Conservation (phyloP, 2,888 invertebrate genomes). For the Monopis laevigella region DNA sequence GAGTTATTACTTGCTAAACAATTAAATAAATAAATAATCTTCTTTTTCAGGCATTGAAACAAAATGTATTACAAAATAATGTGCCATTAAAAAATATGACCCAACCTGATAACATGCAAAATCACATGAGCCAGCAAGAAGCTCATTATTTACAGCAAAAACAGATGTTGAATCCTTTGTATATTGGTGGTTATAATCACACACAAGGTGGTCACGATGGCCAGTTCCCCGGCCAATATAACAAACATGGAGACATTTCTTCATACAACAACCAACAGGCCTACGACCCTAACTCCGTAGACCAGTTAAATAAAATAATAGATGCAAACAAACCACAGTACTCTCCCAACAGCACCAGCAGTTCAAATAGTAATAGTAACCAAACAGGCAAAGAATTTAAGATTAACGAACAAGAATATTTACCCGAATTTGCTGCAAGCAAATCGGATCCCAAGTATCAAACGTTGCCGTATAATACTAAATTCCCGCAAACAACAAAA, state of each 20-base stretch:
- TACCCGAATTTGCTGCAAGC: slow-evolving; percentile 77
- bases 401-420: slow-evolving; percentile 63
- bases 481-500: slow-evolving; percentile 73
- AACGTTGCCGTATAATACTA: slow-evolving; percentile 89
- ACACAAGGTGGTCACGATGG: slow-evolving; percentile 40
- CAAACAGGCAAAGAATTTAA: slow-evolving; percentile 57
- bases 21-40: too few species aligned
- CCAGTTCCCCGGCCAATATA: slow-evolving; percentile 50
- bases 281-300: slow-evolving; percentile 56
- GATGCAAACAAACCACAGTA: slow-evolving; percentile 64
- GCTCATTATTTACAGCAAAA: slow-evolving; percentile 64
- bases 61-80: slow-evolving; percentile 58
- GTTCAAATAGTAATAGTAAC: slow-evolving; percentile 58
- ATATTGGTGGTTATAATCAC: slow-evolving; percentile 49
- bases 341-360: slow-evolving; percentile 66
- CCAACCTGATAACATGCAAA: slow-evolving; percentile 56
- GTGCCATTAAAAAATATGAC: slow-evolving; percentile 64
- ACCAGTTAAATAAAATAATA: slow-evolving; percentile 56
- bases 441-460: slow-evolving; percentile 93
- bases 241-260: slow-evolving; percentile 38
- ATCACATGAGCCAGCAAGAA: slow-evolving; percentile 56
- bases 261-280: slow-evolving; percentile 53
- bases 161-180: slow-evolving; percentile 58
- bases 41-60: slow-evolving; percentile 50
- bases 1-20: too few species aligned